Base-by-base conservation (phyloP, 2,113 vertebrate genomes). In the Ailurus styani region DNA sequence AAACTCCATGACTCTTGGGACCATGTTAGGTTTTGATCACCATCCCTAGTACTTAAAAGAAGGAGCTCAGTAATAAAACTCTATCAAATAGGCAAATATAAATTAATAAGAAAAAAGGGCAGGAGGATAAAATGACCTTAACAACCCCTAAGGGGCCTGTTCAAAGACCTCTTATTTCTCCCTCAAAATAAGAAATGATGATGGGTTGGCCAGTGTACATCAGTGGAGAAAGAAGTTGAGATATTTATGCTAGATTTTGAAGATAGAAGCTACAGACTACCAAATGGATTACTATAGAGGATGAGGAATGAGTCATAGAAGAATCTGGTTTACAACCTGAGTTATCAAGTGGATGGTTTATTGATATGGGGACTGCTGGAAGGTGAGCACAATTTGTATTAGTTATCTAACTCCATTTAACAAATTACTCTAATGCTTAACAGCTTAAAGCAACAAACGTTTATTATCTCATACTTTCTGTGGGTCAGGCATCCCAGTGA, bases 1-100 rank as follows among this genome's bases (percentile, higher is more conserved):
- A 84, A 73, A 88, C 42, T 93, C 10, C 21, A 73, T 72, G 54
- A 85, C 54, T 87, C 77, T 66, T 73, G 27, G 70, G 6, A 60
- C 5, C 34, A 91, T 45, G 45, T 68, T 70, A 81, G 66, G 21
- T 83, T 91, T 89, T 94, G 68, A 85, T 95, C 10, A 78, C 13
- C 21, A 87, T 82, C 31, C 21, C 42, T 29, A 40, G 10, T 54
- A 82, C 42, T 55, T 70, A 13, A 29, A 60, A 91, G 17, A 60
- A 91, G 23, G 45, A 40, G 40, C n/a, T 77, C 21, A 37, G 40
- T 97, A 47, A 78, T 93, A 87, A 90, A 94, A 96, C 75, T 95
- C 8, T 55, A 10, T 40, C 54, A 95, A 66, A 40, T 47, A 60
- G 20, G 31, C 40, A 12, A 92, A 50, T 68, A 90, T 52, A 88